Conservation (phyloP, 2,888 invertebrate species). For the Epistrophella euchroma region DNA sequence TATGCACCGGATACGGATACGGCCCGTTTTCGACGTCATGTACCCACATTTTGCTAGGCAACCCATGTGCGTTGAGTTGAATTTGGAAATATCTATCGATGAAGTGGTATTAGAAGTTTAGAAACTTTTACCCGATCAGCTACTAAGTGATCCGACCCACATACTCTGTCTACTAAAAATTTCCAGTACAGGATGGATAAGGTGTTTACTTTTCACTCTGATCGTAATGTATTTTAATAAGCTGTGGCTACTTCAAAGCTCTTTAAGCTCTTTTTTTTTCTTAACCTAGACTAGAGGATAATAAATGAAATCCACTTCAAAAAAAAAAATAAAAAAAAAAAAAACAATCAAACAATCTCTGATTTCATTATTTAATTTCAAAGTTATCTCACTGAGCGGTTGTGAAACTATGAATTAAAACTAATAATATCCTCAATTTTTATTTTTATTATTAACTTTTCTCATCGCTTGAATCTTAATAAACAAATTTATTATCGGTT, state of each 20-base stretch:
- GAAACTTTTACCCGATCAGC: too few species aligned
- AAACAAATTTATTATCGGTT: slow-evolving; percentile 4
- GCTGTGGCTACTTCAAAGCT: background rate
- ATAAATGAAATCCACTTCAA: background rate
- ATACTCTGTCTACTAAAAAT: too few species aligned
- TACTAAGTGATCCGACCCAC: too few species aligned
- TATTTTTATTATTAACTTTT: background rate
- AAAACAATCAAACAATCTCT: slow-evolving; percentile 4
- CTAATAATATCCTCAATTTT: background rate
- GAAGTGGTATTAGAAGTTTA: too few species aligned
- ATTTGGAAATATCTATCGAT: too few species aligned
- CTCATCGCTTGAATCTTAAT: slow-evolving; percentile 9
- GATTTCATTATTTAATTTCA: slow-evolving; percentile 24
- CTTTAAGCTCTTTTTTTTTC: background rate
- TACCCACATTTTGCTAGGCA: too few species aligned
- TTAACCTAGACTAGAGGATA: background rate
- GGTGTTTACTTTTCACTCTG: too few species aligned
- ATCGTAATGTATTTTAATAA: too few species aligned
- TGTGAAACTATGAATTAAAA: slow-evolving; percentile 11
- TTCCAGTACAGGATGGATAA: too few species aligned
- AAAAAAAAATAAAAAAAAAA: slow-evolving; percentile 8
- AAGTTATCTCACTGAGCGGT: slow-evolving; percentile 11
- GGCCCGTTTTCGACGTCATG: too few species aligned
- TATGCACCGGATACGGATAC: too few species aligned
- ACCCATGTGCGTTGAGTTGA: too few species aligned